Evolutionary conservation across 2,113 vertebrate genomes (phyloP).

Genomic region (Malurus cyaneus): DNA sequence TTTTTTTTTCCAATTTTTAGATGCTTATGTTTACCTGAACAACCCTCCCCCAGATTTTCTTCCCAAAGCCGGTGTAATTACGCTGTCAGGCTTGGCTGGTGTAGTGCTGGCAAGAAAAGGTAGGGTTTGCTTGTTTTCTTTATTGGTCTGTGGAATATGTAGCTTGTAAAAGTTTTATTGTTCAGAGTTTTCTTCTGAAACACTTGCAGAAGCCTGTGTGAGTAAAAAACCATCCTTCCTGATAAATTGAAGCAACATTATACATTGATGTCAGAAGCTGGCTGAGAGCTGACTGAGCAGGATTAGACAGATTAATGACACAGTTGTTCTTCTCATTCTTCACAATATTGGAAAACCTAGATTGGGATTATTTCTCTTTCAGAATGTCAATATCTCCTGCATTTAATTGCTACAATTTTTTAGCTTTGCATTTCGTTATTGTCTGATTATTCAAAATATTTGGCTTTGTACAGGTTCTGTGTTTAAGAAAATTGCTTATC

Average conservation of each 20-base stretch:
- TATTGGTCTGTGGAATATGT: background rate
- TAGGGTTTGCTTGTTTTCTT: conserved; percentile 21
- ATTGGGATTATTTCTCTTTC: background rate
- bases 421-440: background rate
- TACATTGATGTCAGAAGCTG: background rate
- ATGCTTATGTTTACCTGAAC: conserved; percentile 86
- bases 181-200: background rate
- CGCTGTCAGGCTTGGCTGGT: conserved; percentile 84
- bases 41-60: conserved; percentile 87
- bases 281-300: background rate
- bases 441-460: background rate
- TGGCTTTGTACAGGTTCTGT: conserved; percentile 77
- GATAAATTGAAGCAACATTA: background rate
- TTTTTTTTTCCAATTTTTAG: conserved; percentile 53
- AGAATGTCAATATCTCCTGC: background rate
- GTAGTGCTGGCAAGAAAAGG: conserved; percentile 83
- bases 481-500: conserved; percentile 81
- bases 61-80: conserved; percentile 81
- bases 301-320: background rate
- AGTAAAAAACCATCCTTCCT: background rate
- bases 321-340: background rate
- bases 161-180: background rate
- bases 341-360: background rate
- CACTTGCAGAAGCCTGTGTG: background rate
- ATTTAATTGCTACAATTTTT: background rate